Evolutionary conservation across 2,113 vertebrate species (phyloP).

Genomic region (Glareola pratincola): DNA sequence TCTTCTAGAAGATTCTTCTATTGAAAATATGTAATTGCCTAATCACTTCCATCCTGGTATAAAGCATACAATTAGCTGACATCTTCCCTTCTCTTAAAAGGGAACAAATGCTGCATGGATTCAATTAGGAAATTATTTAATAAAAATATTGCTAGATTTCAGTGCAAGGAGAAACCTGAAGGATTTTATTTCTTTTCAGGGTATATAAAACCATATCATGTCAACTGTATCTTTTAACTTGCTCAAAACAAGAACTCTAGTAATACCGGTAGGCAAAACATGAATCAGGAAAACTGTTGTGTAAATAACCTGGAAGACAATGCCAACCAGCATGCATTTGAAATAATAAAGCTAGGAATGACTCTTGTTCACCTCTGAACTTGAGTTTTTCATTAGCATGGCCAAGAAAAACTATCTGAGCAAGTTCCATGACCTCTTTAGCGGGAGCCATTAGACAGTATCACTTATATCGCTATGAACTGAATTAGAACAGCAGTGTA

Average conservation of each 20-base stretch:
- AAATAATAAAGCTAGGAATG: neutral
- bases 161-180: neutral
- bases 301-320: neutral
- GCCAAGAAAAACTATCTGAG: neutral
- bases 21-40: neutral
- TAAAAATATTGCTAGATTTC: neutral
- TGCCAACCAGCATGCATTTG: neutral
- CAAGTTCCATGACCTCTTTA: neutral
- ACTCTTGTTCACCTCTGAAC: neutral
- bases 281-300: neutral
- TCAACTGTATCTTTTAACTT: neutral
- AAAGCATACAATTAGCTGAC: neutral
- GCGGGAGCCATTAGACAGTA: neutral
- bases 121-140: conserved; percentile 1
- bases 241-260: neutral
- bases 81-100: neutral
- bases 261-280: neutral
- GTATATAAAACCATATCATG: neutral
- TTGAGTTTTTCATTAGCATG: neutral
- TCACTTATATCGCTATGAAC: neutral
- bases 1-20: neutral
- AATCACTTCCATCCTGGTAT: neutral
- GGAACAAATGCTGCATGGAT: neutral
- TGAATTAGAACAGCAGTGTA: neutral
- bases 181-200: neutral